These are phyloP conservation scores for Stichodactyla mertensii DNA, from an alignment of 64 coral and sea anemone genomes.

Conservation along the genomic window DNA sequence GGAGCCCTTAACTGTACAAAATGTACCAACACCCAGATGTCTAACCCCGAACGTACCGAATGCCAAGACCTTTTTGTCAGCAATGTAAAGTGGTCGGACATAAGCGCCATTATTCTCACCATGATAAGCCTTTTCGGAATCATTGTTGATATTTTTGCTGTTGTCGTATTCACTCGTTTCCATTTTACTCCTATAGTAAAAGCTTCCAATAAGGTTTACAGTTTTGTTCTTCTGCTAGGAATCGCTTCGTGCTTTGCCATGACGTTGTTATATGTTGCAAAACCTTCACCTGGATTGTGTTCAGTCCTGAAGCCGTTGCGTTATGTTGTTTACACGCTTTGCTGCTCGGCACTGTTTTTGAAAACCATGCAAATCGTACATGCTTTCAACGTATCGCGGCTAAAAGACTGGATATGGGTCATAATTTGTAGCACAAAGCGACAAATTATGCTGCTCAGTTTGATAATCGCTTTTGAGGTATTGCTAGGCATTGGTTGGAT, in stretches of 20 bases:
- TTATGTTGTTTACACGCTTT: slow-evolving; percentile 27
- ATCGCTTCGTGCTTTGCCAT: slow-evolving; percentile 28
- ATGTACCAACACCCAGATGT: slow-evolving; percentile 34
- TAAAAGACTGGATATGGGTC: background rate
- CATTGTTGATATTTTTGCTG: background rate
- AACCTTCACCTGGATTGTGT: slow-evolving; percentile 34
- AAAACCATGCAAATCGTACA: slow-evolving; percentile 43
- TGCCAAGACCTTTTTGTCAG: slow-evolving; percentile 33
- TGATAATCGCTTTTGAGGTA: background rate
- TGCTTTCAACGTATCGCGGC: slow-evolving; percentile 28
- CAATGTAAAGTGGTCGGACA: slow-evolving; percentile 23
- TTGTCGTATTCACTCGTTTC: slow-evolving; percentile 21
- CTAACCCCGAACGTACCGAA: slow-evolving; percentile 13
- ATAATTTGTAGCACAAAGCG: slow-evolving; percentile 11
- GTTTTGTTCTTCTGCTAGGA: slow-evolving; percentile 28
- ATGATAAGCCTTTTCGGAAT: slow-evolving; percentile 5
- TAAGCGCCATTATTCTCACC: background rate
- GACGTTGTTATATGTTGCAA: slow-evolving; percentile 14
- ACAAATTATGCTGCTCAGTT: slow-evolving; percentile 9
- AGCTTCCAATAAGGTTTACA: slow-evolving; percentile 40
- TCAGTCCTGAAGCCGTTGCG: slow-evolving; percentile 11
- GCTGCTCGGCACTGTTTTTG: slow-evolving; percentile 42
- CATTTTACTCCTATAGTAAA: slow-evolving; percentile 48
- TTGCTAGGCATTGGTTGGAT: slow-evolving; percentile 27
- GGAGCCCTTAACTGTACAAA: slow-evolving; percentile 37